Evolutionary conservation across 1,140 invertebrate genomes (phyloP).

Genomic region (Rhopalosiphum padi): DNA sequence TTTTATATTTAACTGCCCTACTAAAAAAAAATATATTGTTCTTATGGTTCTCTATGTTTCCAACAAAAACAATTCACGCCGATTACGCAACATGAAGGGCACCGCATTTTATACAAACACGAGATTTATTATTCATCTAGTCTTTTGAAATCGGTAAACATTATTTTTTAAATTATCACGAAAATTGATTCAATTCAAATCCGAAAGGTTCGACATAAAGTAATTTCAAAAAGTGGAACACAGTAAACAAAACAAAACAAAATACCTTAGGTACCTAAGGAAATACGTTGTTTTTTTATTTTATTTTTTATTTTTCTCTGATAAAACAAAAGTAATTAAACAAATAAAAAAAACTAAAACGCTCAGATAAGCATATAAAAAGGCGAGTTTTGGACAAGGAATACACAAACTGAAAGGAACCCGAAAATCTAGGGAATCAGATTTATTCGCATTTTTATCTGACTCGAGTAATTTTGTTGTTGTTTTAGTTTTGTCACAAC

Average conservation of each 20-base stretch:
- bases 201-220: neutral
- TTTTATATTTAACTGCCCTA: too few relatives aligned
- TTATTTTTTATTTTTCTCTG: neutral
- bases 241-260: neutral
- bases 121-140: neutral
- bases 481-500: conserved; percentile 2
- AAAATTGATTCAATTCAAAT: neutral
- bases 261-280: neutral
- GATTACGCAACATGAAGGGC: neutral
- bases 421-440: neutral
- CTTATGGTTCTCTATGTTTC: neutral
- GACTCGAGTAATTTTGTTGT: conserved; percentile 27
- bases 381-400: neutral
- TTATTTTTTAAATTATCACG: neutral
- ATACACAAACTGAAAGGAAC: neutral
- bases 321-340: conserved; percentile 58
- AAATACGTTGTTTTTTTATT: neutral
- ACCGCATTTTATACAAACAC: neutral
- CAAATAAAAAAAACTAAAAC: neutral
- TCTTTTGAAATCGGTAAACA: neutral
- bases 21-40: neutral
- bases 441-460: conserved; percentile 44
- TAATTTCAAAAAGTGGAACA: conserved; percentile 7
- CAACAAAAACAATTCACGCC: neutral
- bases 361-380: neutral